A percentile compares a stretch with the other conserved stretches of the same genome.
Evolutionary conservation across 2,888 invertebrate species (phyloP).

Genomic region (Seladonia tumulorum): DNA sequence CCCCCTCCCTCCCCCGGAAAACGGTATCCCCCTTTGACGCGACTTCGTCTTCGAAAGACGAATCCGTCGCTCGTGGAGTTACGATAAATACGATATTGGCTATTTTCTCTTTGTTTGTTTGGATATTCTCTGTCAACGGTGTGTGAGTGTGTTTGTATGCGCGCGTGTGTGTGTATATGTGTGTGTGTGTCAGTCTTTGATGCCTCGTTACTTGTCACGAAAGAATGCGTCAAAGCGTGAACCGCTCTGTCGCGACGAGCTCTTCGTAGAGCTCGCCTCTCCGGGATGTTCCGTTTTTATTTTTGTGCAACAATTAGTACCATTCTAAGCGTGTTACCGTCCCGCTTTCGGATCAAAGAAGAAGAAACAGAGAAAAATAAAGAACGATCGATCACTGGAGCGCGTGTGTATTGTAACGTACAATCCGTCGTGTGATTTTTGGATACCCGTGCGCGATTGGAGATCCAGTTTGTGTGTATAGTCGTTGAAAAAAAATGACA

Average conservation of each 20-base stretch:
- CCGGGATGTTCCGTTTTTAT: not conserved
- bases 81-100: slow-evolving; percentile 59
- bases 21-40: not conserved
- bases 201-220: slow-evolving; percentile 44
- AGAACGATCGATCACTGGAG: not conserved
- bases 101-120: slow-evolving; percentile 22
- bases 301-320: slow-evolving; percentile 54
- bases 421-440: not conserved
- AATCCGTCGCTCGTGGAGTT: slow-evolving; percentile 8
- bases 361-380: not conserved
- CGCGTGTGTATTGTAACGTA: not conserved
- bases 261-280: not conserved
- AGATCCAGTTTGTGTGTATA: not conserved
- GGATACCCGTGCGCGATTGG: not conserved
- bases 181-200: slow-evolving; percentile 63
- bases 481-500: not conserved
- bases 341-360: not conserved
- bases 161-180: too few species aligned
- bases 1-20: not conserved
- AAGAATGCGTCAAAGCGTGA: slow-evolving; percentile 47
- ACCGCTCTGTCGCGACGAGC: slow-evolving; percentile 19
- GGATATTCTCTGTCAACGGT: slow-evolving; percentile 37
- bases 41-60: slow-evolving; percentile 1
- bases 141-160: not conserved
- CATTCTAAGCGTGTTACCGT: slow-evolving; percentile 39